These are phyloP conservation scores for Styela plicata DNA, from an alignment of 23 tunicate genomes.

Conservation along the genomic window DNA sequence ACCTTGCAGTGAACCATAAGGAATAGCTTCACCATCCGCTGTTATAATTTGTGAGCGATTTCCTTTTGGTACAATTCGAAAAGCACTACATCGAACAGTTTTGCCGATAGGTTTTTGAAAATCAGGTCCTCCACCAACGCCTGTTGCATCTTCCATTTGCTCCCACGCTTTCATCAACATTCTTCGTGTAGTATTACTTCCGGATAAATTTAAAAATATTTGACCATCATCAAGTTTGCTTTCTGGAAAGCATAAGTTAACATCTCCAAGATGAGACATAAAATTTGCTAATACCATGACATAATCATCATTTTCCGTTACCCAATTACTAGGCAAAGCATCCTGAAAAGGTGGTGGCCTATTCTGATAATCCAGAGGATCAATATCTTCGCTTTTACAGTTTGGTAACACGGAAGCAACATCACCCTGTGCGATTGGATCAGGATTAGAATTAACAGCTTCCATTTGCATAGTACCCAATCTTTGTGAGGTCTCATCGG, in stretches of 20 bases:
- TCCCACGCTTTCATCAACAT: constrained; percentile 55
- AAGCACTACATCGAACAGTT: constrained; percentile 45
- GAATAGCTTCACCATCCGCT: constrained; percentile 67
- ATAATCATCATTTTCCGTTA: neutral
- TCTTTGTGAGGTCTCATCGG: neutral
- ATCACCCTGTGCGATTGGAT: constrained; percentile 1
- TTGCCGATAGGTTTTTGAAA: neutral
- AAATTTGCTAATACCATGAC: constrained; percentile 35
- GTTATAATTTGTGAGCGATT: constrained; percentile 52
- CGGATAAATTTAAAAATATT: constrained; percentile 31
- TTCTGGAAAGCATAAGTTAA: constrained; percentile 9
- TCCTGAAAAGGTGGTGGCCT: constrained; percentile 1
- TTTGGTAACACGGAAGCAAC: neutral
- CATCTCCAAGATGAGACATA: constrained; percentile 48
- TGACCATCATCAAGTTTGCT: constrained; percentile 42
- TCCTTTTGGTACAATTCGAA: constrained; percentile 55
- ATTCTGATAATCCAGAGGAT: neutral
- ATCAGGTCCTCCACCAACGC: constrained; percentile 16
- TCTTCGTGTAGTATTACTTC: constrained; percentile 18
- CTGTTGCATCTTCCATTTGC: constrained; percentile 49
- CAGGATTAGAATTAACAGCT: neutral
- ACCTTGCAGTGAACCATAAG: constrained; percentile 72
- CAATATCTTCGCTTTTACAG: neutral
- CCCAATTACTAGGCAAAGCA: constrained; percentile 45
- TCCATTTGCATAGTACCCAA: neutral